phyloP scores from a whole-genome alignment of 2,888 invertebrate species.

The Andrena flavipes region DNA sequence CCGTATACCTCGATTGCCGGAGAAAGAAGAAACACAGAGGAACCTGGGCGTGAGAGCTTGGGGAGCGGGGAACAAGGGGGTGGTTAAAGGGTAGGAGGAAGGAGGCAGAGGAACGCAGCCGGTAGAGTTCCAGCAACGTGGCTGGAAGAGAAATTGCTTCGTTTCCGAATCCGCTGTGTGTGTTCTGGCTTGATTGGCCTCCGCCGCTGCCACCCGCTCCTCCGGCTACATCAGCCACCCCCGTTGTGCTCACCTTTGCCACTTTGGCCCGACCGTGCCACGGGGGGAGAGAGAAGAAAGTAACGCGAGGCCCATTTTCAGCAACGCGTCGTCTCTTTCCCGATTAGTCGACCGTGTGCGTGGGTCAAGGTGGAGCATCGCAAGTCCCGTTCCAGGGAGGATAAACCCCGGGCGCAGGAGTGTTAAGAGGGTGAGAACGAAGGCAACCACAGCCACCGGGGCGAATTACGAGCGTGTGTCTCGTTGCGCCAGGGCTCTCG shows the following conservation, averaged over 20 bases:
- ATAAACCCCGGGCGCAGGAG: neutral
- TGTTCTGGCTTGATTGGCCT: conserved; percentile 77
- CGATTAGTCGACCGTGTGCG: conserved; percentile 65
- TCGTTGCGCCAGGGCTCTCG: neutral
- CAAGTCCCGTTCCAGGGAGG: conserved; percentile 38
- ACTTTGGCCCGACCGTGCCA: conserved; percentile 36
- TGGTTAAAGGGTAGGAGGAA: neutral
- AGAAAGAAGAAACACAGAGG: conserved; percentile 43
- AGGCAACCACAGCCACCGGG: neutral
- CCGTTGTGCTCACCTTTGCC: conserved; percentile 50
- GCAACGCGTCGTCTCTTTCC: conserved; percentile 60
- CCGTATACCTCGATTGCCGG: conserved; percentile 60
- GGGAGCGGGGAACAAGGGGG: conserved; percentile 17
- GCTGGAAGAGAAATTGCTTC: conserved; percentile 79
- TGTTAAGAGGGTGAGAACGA: conserved; percentile 18
- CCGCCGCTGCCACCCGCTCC: conserved; percentile 55
- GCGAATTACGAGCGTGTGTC: no score
- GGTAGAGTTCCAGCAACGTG: conserved; percentile 73
- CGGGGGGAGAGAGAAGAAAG: conserved; percentile 30
- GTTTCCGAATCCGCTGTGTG: conserved; percentile 78
- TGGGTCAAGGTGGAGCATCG: conserved; percentile 40
- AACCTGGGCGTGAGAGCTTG: conserved; percentile 15
- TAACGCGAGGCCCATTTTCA: conserved; percentile 64
- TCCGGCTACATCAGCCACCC: conserved; percentile 57
- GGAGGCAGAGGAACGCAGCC: conserved; percentile 45